Base-by-base conservation (phyloP, 1,140 invertebrate species). In the Aphaenogaster floridana region DNA sequence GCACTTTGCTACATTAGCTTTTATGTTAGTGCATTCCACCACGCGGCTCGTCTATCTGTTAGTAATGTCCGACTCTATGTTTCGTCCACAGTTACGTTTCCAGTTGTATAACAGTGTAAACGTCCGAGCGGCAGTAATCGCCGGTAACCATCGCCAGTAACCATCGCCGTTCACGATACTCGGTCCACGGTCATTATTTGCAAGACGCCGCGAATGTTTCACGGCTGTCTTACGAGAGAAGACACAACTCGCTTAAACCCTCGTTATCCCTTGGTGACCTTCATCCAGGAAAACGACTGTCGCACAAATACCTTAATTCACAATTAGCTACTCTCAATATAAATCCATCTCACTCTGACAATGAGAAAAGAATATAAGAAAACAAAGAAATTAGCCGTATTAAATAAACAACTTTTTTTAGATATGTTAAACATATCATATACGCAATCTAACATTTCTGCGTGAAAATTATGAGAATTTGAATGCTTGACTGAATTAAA, bases 1-100 rank as follows among this genome's bases (percentile, higher is more conserved):
- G 88, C 90, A 92, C 86, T 92, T 92, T 92, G 91, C 88, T 91
- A 91, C 92, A 92, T 92, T 92, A 92, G 90, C 91, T 92, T 92
- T 92, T 92, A 92, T 92, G 90, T 90, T 91, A 91, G 91, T 87
- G 89, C 88, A 81, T 89, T 87, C 89, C 76, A 85, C 79, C 90
- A 88, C 86, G 85, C 87, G 87, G 90, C 85, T 85, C 90, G 81
- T 86, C 87, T 92, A 86, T 80, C 91, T 91, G 91, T 92, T 90
- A 89, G 85, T 81, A 91, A 91, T 86, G 83, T 91, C 90, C 85
- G 76, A 69, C 57, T 87, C 84, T 50, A 50, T 63, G 88, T 90
- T 87, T 84, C 80, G 69, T 54, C 89, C 71, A 79, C 85, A 78
- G 21, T 11, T 78, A 54, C 74, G 52, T 61, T 90, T 86, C 86